phyloP scores from a whole-genome alignment of 2,888 invertebrate species.

The Nemapogon koenigi region DNA sequence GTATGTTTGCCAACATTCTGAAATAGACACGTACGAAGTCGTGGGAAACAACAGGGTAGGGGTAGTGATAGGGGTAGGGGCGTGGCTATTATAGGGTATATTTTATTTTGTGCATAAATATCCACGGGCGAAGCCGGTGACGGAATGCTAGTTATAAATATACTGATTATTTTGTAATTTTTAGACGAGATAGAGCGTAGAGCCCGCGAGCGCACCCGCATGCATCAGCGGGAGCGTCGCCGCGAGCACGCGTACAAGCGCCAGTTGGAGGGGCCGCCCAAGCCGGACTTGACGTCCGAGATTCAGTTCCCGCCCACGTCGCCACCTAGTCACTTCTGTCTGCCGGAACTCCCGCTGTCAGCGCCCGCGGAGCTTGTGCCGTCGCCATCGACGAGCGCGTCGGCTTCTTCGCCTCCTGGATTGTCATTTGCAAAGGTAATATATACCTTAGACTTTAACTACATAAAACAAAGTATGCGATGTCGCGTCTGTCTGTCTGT shows the following conservation, averaged over 20 bases:
- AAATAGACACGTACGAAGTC: no score
- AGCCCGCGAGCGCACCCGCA: constrained; percentile 71
- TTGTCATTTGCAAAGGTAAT: constrained; percentile 55
- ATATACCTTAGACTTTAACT: no score
- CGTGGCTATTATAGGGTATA: no score
- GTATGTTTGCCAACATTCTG: no score
- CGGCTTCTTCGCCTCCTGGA: constrained; percentile 30
- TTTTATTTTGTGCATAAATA: no score
- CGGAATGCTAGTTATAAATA: no score
- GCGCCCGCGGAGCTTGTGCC: constrained; percentile 11
- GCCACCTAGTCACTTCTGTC: constrained; percentile 25
- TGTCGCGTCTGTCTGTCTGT: no score
- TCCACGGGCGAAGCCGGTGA: no score
- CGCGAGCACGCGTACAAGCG: constrained; percentile 80
- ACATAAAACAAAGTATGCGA: no score
- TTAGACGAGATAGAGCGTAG: constrained; percentile 78
- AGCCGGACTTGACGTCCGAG: constrained; percentile 65
- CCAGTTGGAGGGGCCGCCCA: constrained; percentile 72
- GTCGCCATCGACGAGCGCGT: constrained; percentile 7
- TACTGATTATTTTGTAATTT: no score
- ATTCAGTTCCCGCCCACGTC: constrained; percentile 36
- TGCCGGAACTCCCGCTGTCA: constrained; percentile 10
- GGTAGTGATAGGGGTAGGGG: no score
- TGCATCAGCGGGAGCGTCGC: constrained; percentile 78
- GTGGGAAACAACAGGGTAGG: no score